Base-by-base conservation (phyloP, 2,797 vertebrate species). In the Catostomus latipinnis region DNA sequence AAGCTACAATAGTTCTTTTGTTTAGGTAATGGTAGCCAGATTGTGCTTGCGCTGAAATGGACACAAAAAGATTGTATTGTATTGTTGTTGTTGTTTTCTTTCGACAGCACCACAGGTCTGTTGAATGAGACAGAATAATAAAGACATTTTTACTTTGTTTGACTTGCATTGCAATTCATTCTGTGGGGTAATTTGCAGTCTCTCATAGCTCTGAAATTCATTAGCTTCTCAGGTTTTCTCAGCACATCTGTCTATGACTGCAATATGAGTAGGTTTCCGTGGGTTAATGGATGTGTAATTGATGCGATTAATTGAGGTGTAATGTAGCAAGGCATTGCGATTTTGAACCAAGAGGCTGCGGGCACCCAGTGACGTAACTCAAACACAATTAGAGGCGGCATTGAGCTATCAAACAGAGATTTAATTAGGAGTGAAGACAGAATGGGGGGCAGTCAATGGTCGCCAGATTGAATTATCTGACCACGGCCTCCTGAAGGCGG, bases 301-400 rank as follows among this genome's bases (percentile, higher is more conserved):
- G 92, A 92, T 90, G 93, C 90, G 91, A 93, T 94, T 93, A 94
- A 93, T 93, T 92, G 92, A 93, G 90, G 92, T 92, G 92, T 92
- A 93, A 92, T 92, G 90, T 91, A 90, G 85, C 84, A 78, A 83
- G 49, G 86, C 89, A 88, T 91, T 82, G 87, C 84, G 86, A 88
- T 82, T 85, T 87, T 85, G 81, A 83, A 79, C 78, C 76, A 60
- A 72, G 22, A 72, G 74, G 72, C 75, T 75, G 81, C 53, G 63
- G 85, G 84, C 74, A 84, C 84, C 87, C 84, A 81, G 86, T 88
- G 90, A 92, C 86, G 89, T 88, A 86, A 87, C 82, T 52, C 86
- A 86, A 88, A 90, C 88, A 90, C 91, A 93, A 92, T 94, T 93
- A 93, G 91, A 90, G 89, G 86, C 83, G 87, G 90, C 88, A 92